A percentile compares a stretch with the other conserved stretches of the same genome.
Conservation (phyloP, 2,797 vertebrate species). For the Staurois parvus region DNA sequence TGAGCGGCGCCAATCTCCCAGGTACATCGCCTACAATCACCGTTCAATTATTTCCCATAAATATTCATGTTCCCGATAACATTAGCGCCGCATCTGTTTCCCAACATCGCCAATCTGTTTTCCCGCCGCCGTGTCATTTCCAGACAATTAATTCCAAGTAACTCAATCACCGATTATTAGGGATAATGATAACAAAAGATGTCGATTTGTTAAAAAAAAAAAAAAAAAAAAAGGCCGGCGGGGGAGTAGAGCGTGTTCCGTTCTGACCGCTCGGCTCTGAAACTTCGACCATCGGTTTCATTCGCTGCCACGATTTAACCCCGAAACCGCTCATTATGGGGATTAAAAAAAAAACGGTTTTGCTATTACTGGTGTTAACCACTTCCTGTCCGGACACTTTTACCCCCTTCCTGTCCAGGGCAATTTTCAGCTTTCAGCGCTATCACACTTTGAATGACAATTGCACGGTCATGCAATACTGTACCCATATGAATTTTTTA, state of each 20-base stretch:
- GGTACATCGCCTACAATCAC: constrained; percentile 75
- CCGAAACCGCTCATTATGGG: too few relatives aligned
- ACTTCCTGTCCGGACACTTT: too few relatives aligned
- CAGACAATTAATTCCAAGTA: constrained; percentile 81
- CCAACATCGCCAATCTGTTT: constrained; percentile 94
- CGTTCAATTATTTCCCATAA: constrained; percentile 84
- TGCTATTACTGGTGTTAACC: too few relatives aligned
- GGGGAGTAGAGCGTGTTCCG: constrained; percentile 57
- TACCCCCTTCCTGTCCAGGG: too few relatives aligned
- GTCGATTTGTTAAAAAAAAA: constrained; percentile 70
- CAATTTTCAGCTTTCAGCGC: too few relatives aligned
- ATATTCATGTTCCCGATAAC: constrained; percentile 92
- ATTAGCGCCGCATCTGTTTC: constrained; percentile 96
- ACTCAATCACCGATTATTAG: constrained; percentile 83
- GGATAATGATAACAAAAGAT: constrained; percentile 82
- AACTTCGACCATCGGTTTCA: constrained; percentile 54
- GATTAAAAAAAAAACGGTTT: too few relatives aligned
- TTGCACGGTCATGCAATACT: too few relatives aligned
- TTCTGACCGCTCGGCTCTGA: constrained; percentile 51
- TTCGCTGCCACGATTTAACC: too few relatives aligned
- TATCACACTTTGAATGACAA: too few relatives aligned
- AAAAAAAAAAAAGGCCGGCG: too few relatives aligned
- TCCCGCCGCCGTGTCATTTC: constrained; percentile 82
- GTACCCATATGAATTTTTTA: too few relatives aligned
- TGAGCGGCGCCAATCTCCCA: background rate